Conservation (phyloP, 1,140 invertebrate genomes). For the Heliconius eleuchia region DNA sequence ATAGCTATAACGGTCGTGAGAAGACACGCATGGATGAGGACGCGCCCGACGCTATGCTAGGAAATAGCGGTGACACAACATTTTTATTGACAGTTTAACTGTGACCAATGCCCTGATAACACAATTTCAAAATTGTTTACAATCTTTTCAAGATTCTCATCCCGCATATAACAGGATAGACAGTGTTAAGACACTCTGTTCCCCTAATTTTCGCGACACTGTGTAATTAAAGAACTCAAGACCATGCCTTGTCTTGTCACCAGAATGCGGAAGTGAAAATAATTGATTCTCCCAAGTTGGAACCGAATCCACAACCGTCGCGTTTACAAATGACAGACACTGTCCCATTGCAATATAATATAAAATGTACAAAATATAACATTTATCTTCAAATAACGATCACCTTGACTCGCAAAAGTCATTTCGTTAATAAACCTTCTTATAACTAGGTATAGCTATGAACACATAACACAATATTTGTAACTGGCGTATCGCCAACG, state of each 20-base stretch:
- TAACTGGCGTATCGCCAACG: conserved; percentile 14
- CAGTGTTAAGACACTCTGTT: no score
- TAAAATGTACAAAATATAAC: neutral
- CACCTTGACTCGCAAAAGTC: conserved; percentile 1
- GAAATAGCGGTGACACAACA: neutral
- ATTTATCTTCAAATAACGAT: neutral
- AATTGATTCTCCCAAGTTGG: no score
- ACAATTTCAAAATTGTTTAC: neutral
- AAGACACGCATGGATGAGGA: neutral
- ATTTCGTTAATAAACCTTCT: neutral
- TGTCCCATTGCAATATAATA: no score
- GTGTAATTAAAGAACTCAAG: no score
- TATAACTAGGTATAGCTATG: neutral
- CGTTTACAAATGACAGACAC: neutral
- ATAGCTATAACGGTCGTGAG: neutral
- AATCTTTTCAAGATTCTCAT: no score
- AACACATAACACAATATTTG: neutral
- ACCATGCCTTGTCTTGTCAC: no score
- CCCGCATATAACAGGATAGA: no score
- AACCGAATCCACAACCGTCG: no score
- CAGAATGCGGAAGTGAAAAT: no score
- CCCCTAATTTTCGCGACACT: no score
- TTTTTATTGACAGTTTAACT: neutral
- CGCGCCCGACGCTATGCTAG: neutral
- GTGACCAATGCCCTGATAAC: neutral